A percentile compares a stretch with the other conserved stretches of the same genome.
Conservation (phyloP, 2,797 vertebrate genomes). For the Meriones psammophilus region DNA sequence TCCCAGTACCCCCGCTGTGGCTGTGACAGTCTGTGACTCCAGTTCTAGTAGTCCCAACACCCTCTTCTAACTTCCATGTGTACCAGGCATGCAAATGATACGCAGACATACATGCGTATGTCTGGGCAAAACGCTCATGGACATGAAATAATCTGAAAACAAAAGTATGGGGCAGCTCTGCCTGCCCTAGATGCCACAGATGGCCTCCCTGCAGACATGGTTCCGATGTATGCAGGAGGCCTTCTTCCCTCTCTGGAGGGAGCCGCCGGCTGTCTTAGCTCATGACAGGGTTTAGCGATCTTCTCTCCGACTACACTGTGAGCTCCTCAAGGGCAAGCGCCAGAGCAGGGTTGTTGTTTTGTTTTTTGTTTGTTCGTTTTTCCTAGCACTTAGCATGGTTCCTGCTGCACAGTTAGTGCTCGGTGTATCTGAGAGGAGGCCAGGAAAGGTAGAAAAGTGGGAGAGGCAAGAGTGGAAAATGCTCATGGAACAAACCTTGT, state of each 20-base stretch:
- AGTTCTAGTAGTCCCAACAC: too few relatives aligned
- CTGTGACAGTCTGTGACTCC: background rate
- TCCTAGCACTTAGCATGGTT: conserved; percentile 24
- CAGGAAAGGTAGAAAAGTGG: background rate
- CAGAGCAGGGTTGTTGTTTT: conserved; percentile 32
- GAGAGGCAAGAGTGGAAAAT: background rate
- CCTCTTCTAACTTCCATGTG: background rate
- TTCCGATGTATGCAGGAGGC: background rate
- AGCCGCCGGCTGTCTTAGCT: background rate
- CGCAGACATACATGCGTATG: background rate
- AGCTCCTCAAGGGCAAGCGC: conserved; percentile 60
- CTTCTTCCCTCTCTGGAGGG: background rate
- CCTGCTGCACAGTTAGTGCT: conserved; percentile 52
- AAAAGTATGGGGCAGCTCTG: background rate
- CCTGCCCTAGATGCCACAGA: background rate
- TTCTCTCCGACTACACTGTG: conserved; percentile 62
- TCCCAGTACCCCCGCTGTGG: background rate
- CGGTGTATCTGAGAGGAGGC: background rate
- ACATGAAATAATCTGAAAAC: background rate
- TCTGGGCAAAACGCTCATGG: background rate
- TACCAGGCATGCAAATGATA: background rate
- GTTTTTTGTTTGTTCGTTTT: conserved; percentile 21
- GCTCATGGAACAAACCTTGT: too few relatives aligned
- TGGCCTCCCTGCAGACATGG: background rate
- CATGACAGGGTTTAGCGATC: background rate